Evolutionary conservation across 2,113 vertebrate species (phyloP).

Genomic region (Cettia cetti): DNA sequence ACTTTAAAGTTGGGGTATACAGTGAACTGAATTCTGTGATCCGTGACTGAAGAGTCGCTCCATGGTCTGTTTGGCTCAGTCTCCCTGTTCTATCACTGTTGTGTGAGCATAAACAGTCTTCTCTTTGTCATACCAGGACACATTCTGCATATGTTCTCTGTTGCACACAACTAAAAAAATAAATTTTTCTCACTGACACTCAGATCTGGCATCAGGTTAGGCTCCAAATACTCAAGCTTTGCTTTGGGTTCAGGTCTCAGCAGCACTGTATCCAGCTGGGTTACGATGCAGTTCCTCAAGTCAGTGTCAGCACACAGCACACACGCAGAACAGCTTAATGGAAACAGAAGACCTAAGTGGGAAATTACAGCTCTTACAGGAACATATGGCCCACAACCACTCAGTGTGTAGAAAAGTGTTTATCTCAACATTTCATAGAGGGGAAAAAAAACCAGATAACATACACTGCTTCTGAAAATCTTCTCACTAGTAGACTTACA

Average conservation of each 20-base stretch:
- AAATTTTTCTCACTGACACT: background rate
- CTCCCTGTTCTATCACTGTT: background rate
- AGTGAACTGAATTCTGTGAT: background rate
- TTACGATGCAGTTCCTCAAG: background rate
- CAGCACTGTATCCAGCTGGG: background rate
- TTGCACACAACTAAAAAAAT: background rate
- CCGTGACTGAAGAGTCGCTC: background rate
- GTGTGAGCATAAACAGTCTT: background rate
- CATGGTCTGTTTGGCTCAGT: background rate
- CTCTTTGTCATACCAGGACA: background rate
- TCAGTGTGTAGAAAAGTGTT: background rate
- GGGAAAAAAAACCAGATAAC: background rate
- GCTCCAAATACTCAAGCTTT: background rate
- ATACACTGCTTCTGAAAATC: background rate
- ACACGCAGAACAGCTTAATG: background rate
- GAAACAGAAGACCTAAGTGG: background rate
- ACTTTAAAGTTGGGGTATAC: background rate
- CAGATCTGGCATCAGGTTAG: background rate
- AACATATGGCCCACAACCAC: background rate
- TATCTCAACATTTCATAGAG: background rate
- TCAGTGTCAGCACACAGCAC: background rate
- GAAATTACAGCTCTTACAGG: background rate
- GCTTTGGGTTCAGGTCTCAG: background rate
- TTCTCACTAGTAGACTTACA: background rate
- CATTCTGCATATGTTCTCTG: background rate